A percentile compares a stretch with the other conserved stretches of the same genome.
Evolutionary conservation across 2,888 invertebrate species (phyloP).

Genomic region (Leptopilina syphax): DNA sequence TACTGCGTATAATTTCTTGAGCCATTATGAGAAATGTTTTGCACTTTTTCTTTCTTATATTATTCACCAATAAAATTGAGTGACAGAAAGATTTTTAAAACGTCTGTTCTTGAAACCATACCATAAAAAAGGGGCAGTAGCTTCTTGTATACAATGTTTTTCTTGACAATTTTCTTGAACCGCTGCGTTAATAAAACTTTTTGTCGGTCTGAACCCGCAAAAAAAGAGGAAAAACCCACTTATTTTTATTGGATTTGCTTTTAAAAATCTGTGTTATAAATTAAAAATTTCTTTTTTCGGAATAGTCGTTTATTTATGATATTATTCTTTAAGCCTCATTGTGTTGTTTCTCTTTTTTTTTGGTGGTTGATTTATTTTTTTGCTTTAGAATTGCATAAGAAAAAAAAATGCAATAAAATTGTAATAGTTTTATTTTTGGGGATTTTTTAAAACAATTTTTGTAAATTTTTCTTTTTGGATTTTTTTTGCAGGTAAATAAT

Average conservation of each 20-base stretch:
- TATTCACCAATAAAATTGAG: constrained; percentile 16
- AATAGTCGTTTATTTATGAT: neutral
- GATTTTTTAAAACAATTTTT: no score
- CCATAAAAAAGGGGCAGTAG: constrained; percentile 23
- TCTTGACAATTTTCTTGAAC: neutral
- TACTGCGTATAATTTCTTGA: neutral
- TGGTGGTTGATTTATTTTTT: neutral
- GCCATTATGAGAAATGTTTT: neutral
- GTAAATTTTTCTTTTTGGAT: no score
- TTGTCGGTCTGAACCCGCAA: neutral
- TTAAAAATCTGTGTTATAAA: constrained; percentile 10
- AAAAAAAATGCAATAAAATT: no score
- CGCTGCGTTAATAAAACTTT: neutral
- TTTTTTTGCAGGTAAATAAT: no score
- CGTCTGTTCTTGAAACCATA: neutral
- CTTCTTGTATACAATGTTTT: neutral
- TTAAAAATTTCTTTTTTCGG: neutral
- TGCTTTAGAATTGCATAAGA: no score
- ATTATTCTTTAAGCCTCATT: neutral
- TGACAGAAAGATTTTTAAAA: constrained; percentile 10
- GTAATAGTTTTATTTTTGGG: no score
- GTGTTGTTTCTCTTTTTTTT: neutral
- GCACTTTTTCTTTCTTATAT: constrained; percentile 1
- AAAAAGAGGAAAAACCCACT: constrained; percentile 35
- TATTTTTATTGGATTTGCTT: constrained; percentile 27